phyloP scores from a whole-genome alignment of 2,797 vertebrate genomes.

The Cynopterus sphinx region DNA sequence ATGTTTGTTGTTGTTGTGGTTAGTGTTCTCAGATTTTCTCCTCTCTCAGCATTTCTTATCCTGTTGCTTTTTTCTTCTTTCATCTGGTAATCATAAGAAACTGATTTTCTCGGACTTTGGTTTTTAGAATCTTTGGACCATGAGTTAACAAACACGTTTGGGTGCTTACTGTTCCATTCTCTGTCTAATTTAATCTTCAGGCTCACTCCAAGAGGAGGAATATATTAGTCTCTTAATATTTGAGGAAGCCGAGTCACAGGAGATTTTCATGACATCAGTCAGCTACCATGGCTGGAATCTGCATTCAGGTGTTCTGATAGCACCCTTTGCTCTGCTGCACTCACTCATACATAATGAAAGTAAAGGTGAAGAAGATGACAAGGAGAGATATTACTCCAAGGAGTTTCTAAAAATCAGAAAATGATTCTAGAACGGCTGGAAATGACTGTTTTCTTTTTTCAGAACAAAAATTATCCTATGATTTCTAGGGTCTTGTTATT shows the following conservation, averaged over 20 bases:
- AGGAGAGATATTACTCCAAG: background rate
- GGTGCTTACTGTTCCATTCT: background rate
- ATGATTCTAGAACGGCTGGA: background rate
- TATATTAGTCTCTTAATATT: background rate
- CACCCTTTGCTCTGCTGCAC: background rate
- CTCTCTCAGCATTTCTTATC: background rate
- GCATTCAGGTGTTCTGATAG: background rate
- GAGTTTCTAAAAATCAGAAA: background rate
- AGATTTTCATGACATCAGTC: background rate
- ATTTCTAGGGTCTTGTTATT: background rate
- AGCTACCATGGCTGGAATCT: background rate
- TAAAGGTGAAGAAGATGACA: background rate
- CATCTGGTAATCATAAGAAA: background rate
- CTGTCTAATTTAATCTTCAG: background rate
- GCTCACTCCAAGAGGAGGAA: background rate
- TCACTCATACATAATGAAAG: background rate
- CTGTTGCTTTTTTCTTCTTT: background rate
- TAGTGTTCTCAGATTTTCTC: background rate
- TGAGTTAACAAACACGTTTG: background rate
- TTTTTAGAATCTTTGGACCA: background rate
- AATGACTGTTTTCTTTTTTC: background rate
- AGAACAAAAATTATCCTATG: background rate
- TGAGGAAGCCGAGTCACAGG: background rate
- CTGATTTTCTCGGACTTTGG: background rate
- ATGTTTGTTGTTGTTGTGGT: background rate